Percentiles rank a stretch among this genome's conserved stretches.
phyloP scores from a whole-genome alignment of 2,113 vertebrate species.

The Phylloscopus whistleri region DNA sequence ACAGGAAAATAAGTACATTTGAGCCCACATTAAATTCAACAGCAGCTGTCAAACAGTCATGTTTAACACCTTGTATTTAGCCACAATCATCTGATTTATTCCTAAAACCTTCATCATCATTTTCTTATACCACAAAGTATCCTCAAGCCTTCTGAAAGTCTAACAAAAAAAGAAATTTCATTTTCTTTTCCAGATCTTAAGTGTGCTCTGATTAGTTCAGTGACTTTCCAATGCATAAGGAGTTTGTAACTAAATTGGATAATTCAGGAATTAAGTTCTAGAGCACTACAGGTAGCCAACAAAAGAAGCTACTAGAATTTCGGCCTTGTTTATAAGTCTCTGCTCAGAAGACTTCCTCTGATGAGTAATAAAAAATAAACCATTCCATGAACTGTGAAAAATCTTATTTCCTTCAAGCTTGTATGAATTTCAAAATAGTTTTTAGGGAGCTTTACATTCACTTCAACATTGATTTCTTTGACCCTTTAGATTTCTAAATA shows the following conservation, averaged over 20 bases:
- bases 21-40: background rate
- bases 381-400: background rate
- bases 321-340: background rate
- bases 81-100: background rate
- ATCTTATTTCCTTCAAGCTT: background rate
- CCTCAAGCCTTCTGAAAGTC: background rate
- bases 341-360: background rate
- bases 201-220: background rate
- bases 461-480: background rate
- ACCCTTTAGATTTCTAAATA: background rate
- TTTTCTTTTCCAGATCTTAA: background rate
- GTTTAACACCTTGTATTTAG: background rate
- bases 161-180: background rate
- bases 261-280: background rate
- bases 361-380: background rate
- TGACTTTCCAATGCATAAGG: background rate
- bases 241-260: background rate
- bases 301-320: background rate
- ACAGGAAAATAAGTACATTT: background rate
- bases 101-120: background rate
- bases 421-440: background rate
- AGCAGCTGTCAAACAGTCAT: background rate
- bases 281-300: background rate
- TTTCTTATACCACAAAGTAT: background rate
- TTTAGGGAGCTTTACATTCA: background rate